These are phyloP conservation scores for Idaea dimidiata DNA, from an alignment of 2,888 invertebrate genomes.

Conservation along the genomic window DNA sequence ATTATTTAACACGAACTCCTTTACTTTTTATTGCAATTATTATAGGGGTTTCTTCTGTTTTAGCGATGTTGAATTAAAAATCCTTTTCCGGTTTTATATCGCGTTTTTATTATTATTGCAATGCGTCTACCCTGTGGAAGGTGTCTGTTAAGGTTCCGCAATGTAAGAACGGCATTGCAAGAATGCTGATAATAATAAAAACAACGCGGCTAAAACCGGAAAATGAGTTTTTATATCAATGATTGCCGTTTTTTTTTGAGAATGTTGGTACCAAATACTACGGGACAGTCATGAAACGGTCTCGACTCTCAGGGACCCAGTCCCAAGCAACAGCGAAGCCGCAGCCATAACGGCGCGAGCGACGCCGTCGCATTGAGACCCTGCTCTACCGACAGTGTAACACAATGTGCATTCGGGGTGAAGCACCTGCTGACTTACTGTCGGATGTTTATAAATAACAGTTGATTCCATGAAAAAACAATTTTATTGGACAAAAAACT, in stretches of 20 bases:
- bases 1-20: neutral
- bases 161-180: too few species aligned
- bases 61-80: too few species aligned
- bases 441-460: conserved; percentile 40
- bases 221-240: too few species aligned
- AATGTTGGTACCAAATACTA: conserved; percentile 72
- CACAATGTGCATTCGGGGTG: conserved; percentile 47
- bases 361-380: conserved; percentile 35
- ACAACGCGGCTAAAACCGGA: too few species aligned
- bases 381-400: conserved; percentile 74
- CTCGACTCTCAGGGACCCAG: conserved; percentile 73
- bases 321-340: conserved; percentile 38
- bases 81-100: too few species aligned
- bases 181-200: too few species aligned
- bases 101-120: too few species aligned
- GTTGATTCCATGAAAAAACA: too few species aligned
- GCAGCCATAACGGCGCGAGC: conserved; percentile 58
- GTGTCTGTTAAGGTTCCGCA: too few species aligned
- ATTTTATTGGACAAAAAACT: too few species aligned
- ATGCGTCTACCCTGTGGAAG: too few species aligned
- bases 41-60: too few species aligned
- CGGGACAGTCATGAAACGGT: conserved; percentile 43
- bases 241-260: neutral
- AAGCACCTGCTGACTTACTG: conserved; percentile 70
- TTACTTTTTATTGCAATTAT: neutral